Evolutionary conservation across 2,888 invertebrate species (phyloP).

Genomic region (Xestia c-nigrum): DNA sequence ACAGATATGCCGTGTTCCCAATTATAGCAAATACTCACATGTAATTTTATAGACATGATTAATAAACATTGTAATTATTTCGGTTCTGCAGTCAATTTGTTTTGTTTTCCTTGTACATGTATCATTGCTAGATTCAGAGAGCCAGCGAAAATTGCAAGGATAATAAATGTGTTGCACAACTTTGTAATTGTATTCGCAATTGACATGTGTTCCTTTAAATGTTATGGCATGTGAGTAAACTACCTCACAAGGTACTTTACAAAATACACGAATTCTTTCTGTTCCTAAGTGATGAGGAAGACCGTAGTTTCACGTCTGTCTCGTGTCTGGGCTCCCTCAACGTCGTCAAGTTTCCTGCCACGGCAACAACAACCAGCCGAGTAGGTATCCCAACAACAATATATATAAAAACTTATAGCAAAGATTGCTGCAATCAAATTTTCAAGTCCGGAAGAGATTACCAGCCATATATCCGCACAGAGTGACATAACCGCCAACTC

Average conservation of each 20-base stretch:
- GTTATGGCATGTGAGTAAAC: neutral
- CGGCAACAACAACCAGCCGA: neutral
- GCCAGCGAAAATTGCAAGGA: neutral
- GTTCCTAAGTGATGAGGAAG: neutral
- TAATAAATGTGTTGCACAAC: neutral
- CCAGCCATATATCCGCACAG: slow-evolving; percentile 17
- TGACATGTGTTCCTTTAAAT: neutral
- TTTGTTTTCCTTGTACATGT: neutral
- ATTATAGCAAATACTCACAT: neutral
- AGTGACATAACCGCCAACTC: slow-evolving; percentile 34
- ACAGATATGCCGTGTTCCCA: neutral
- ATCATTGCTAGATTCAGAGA: neutral
- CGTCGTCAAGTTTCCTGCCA: neutral
- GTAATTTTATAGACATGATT: neutral
- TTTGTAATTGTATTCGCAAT: neutral
- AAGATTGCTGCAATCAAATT: slow-evolving; percentile 18
- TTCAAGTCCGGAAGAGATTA: slow-evolving; percentile 42
- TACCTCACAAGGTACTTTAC: neutral
- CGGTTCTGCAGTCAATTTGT: neutral
- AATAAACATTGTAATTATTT: neutral
- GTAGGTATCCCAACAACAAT: neutral
- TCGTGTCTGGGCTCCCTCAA: neutral
- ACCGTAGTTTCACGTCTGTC: neutral
- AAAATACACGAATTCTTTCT: neutral
- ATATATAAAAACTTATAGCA: neutral